phyloP scores from a whole-genome alignment of 2,797 vertebrate species.

The Chromobotia macracanthus region DNA sequence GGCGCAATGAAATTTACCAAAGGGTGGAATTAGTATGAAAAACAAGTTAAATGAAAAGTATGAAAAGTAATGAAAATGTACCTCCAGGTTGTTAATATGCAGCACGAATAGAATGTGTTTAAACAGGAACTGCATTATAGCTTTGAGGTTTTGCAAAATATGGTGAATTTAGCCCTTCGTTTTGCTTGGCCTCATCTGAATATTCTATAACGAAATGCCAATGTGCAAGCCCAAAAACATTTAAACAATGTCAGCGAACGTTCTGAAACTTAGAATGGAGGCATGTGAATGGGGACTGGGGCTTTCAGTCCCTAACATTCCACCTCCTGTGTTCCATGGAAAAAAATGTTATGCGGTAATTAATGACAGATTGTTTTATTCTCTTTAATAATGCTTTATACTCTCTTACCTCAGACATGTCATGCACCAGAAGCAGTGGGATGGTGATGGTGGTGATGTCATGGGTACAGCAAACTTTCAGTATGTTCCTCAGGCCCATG shows the following conservation, averaged over 20 bases:
- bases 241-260: neutral
- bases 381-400: too few species aligned
- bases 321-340: neutral
- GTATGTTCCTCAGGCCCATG: constrained; percentile 97
- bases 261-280: constrained; percentile 13
- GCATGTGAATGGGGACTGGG: neutral
- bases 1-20: too few species aligned
- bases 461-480: constrained; percentile 97
- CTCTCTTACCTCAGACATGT: constrained; percentile 93
- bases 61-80: too few species aligned
- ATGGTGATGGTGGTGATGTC: constrained; percentile 94
- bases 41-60: neutral
- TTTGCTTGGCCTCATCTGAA: constrained; percentile 10
- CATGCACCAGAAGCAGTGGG: constrained; percentile 92
- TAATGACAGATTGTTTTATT: too few species aligned
- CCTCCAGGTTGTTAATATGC: neutral
- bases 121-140: neutral
- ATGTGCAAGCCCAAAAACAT: constrained; percentile 10
- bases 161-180: neutral
- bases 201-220: neutral
- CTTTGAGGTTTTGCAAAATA: neutral
- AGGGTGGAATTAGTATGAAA: neutral
- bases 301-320: neutral
- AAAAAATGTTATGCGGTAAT: too few species aligned
- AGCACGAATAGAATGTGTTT: neutral